Evolutionary conservation across 2,888 invertebrate species (phyloP).

Genomic region (Ectobius pallidus): DNA sequence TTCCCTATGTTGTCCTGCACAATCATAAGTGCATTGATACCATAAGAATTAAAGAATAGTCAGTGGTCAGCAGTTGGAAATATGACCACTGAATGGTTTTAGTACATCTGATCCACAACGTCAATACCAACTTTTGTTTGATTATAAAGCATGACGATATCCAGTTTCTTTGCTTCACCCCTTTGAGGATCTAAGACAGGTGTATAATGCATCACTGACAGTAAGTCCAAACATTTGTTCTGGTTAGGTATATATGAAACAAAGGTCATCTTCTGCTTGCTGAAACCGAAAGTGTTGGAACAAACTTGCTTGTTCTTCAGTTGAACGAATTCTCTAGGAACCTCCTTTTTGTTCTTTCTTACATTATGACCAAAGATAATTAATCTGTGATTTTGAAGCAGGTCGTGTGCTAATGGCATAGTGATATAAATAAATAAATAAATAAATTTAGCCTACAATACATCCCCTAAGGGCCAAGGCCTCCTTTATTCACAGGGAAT

Average conservation of each 20-base stretch:
- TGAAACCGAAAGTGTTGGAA: not conserved
- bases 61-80: not conserved
- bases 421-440: no score
- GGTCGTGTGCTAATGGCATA: constrained; percentile 1
- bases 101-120: not conserved
- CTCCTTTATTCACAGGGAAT: no score
- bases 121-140: not conserved
- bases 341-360: constrained; percentile 4
- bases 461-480: no score
- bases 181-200: not conserved
- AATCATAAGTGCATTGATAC: not conserved
- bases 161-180: not conserved
- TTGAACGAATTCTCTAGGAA: not conserved
- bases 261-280: not conserved
- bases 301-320: not conserved
- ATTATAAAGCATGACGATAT: not conserved
- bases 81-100: not conserved
- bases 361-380: not conserved
- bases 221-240: not conserved
- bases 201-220: not conserved
- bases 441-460: no score
- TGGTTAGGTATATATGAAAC: not conserved
- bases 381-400: not conserved
- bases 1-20: not conserved
- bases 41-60: constrained; percentile 4